Conservation (phyloP, 2,113 vertebrate genomes). For the Melospiza melodia region DNA sequence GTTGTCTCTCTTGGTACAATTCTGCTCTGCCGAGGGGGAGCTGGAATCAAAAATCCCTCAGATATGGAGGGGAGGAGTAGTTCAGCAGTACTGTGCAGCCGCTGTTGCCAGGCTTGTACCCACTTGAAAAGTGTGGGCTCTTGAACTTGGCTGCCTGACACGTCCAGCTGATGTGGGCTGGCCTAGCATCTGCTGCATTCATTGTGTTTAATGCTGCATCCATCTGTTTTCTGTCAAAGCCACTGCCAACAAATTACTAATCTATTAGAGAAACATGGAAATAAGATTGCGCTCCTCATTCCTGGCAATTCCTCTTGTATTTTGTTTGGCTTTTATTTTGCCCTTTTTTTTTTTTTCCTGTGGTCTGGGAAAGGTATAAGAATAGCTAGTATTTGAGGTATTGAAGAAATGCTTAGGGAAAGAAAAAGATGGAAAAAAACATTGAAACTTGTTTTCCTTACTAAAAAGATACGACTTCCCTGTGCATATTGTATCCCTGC, state of each 20-base stretch:
- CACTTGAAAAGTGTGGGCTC: constrained; percentile 77
- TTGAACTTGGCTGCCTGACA: constrained; percentile 77
- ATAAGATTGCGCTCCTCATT: constrained; percentile 72
- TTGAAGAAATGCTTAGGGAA: constrained; percentile 3
- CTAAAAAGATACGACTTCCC: neutral
- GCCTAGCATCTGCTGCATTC: constrained; percentile 88
- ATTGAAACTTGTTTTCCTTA: constrained; percentile 13
- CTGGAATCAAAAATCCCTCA: constrained; percentile 53
- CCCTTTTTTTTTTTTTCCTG: neutral
- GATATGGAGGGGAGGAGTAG: constrained; percentile 42
- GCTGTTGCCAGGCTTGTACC: constrained; percentile 72
- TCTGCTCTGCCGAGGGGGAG: neutral
- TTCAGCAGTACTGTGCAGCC: constrained; percentile 47
- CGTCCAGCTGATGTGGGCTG: constrained; percentile 82
- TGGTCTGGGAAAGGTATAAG: constrained; percentile 23
- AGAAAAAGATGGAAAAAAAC: neutral
- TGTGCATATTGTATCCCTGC: neutral
- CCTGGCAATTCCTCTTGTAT: constrained; percentile 70
- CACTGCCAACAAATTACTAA: constrained; percentile 86
- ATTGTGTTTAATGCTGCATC: constrained; percentile 88
- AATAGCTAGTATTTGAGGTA: constrained; percentile 33
- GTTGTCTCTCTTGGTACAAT: neutral
- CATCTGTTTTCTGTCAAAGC: constrained; percentile 89
- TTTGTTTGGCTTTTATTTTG: constrained; percentile 67
- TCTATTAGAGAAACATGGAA: constrained; percentile 87